These are phyloP conservation scores for Ceyx cyanopectus DNA, from an alignment of 2,113 vertebrate genomes.

Conservation along the genomic window DNA sequence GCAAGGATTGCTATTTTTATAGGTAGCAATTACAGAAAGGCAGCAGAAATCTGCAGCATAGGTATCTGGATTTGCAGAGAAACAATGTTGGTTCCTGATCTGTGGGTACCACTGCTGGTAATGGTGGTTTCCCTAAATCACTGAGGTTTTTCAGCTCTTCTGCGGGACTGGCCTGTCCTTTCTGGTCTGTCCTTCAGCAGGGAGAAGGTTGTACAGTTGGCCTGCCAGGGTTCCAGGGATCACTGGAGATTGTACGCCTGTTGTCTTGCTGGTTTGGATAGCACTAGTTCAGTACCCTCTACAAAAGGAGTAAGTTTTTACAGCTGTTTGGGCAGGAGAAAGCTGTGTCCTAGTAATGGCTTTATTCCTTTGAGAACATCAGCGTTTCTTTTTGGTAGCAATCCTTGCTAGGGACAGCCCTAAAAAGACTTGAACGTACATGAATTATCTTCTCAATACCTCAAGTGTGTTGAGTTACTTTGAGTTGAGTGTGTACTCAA, in stretches of 20 bases:
- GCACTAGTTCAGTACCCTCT: not conserved
- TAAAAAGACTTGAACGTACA: not conserved
- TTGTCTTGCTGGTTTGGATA: not conserved
- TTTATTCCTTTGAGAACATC: conserved; percentile 1
- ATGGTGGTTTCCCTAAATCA: not conserved
- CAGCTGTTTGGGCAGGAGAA: not conserved
- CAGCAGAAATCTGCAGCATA: not conserved
- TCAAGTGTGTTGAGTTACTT: conserved; percentile 35
- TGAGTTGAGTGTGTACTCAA: not conserved
- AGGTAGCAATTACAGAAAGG: not conserved
- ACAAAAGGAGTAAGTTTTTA: not conserved
- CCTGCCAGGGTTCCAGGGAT: not conserved
- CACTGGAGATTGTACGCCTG: accelerated
- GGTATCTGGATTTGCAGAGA: not conserved
- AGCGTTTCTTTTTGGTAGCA: not conserved
- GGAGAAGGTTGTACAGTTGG: not conserved
- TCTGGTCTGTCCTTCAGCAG: not conserved
- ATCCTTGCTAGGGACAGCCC: conserved; percentile 15
- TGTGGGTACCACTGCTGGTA: accelerated
- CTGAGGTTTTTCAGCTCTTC: not conserved
- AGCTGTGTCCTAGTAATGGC: not conserved
- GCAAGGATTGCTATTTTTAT: conserved; percentile 17
- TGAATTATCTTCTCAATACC: conserved; percentile 23
- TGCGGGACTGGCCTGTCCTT: not conserved
- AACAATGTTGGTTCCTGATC: not conserved